Percentiles rank a stretch among this genome's conserved stretches.
phyloP scores from a whole-genome alignment of 2,113 vertebrate genomes.

The Leptobrachium ailaonicum region DNA sequence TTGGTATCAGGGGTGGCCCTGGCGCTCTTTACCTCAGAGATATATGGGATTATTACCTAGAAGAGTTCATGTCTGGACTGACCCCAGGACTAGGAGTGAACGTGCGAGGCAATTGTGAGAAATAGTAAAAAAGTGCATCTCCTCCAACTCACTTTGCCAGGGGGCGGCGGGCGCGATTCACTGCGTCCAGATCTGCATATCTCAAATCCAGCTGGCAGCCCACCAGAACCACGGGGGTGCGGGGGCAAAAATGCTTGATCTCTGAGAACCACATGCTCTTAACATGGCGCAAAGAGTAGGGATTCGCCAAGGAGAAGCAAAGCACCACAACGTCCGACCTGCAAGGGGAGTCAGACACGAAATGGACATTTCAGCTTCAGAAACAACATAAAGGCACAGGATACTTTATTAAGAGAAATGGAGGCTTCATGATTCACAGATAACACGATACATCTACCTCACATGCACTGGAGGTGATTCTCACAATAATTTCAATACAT shows the following conservation, averaged over 20 bases:
- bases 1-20: no score
- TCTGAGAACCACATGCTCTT: slow-evolving; percentile 90
- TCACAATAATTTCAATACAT: no score
- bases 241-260: slow-evolving; percentile 92
- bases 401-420: no score
- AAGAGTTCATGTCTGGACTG: background rate
- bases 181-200: slow-evolving; percentile 88
- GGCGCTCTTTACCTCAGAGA: background rate
- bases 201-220: slow-evolving; percentile 93
- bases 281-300: slow-evolving; percentile 85
- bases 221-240: slow-evolving; percentile 86
- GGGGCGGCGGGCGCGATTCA: slow-evolving; percentile 84
- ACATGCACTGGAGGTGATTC: no score
- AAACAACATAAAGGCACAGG: no score
- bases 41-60: background rate
- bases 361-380: no score
- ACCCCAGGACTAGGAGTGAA: background rate
- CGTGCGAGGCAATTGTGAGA: background rate
- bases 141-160: slow-evolving; percentile 78
- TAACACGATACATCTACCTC: no score
- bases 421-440: no score
- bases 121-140: background rate
- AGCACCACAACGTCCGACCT: no score
- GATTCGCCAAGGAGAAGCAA: slow-evolving; percentile 84
- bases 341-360: no score